A percentile compares a stretch with the other conserved stretches of the same genome.
Conservation (phyloP, 92 coral and sea anemone genomes). For the Nematostella vectensis region DNA sequence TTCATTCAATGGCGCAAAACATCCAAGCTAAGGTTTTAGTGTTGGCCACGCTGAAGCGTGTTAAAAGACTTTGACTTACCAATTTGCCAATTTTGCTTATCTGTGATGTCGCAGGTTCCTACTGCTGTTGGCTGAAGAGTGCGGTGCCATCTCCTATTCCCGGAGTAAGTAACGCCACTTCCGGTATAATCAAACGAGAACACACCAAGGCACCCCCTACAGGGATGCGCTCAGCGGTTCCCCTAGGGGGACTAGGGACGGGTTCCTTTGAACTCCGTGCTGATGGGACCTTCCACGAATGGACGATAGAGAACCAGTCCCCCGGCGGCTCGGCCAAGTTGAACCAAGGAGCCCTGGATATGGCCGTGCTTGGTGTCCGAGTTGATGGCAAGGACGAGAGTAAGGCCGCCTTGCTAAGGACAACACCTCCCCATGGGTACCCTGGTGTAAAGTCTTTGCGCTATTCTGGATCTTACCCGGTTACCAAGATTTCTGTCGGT, state of each 20-base stretch:
- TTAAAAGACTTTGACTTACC: too few relatives aligned
- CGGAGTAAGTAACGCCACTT: constrained; percentile 61
- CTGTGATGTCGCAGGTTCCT: constrained; percentile 44
- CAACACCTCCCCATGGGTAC: constrained; percentile 74
- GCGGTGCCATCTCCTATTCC: constrained; percentile 59
- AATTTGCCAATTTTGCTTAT: too few relatives aligned
- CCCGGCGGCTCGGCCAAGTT: constrained; percentile 92
- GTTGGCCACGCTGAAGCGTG: too few relatives aligned
- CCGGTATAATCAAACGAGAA: constrained; percentile 76
- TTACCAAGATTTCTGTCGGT: constrained; percentile 66
- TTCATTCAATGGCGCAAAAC: too few relatives aligned
- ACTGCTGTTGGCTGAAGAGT: constrained; percentile 87
- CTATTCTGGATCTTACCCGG: constrained; percentile 79
- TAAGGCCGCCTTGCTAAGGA: constrained; percentile 57
- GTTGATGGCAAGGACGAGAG: constrained; percentile 36
- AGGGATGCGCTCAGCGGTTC: constrained; percentile 93
- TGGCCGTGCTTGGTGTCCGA: constrained; percentile 71
- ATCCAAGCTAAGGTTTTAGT: too few relatives aligned
- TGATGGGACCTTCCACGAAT: constrained; percentile 83
- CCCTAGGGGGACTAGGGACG: constrained; percentile 78
- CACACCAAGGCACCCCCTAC: constrained; percentile 58
- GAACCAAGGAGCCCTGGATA: constrained; percentile 73
- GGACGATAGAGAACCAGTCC: constrained; percentile 92
- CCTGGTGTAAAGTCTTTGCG: constrained; percentile 74
- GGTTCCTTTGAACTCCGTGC: constrained; percentile 84